Evolutionary conservation across 2,797 vertebrate genomes (phyloP).

Genomic region (Nasua narica): DNA sequence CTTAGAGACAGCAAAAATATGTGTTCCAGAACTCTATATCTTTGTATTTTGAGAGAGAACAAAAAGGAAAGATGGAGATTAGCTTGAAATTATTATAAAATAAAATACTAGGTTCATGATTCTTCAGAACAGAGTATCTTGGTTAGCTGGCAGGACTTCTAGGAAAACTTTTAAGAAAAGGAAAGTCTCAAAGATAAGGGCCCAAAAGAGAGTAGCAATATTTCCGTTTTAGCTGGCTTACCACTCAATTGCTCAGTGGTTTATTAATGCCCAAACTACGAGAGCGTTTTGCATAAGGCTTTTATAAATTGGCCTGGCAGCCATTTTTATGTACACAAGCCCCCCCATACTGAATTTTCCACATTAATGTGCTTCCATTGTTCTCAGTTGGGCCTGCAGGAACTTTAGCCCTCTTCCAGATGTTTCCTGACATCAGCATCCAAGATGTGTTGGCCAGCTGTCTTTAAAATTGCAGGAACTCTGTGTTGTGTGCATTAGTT

Average conservation of each 20-base stretch:
- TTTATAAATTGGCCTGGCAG: conserved; percentile 15
- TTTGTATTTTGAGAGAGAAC: neutral
- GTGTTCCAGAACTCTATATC: neutral
- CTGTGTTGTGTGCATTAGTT: conserved; percentile 59
- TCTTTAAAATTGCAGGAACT: conserved; percentile 61
- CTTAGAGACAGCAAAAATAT: neutral
- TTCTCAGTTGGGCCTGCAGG: conserved; percentile 50
- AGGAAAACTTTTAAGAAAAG: neutral
- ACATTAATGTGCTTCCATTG: conserved; percentile 64
- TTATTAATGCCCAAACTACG: neutral
- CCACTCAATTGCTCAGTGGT: neutral
- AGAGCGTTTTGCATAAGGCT: neutral
- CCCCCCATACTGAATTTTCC: conserved; percentile 43
- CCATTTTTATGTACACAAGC: conserved; percentile 44
- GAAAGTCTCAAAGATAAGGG: neutral
- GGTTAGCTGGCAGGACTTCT: neutral
- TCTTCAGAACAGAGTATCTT: neutral
- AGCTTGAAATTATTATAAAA: neutral
- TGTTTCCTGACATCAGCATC: conserved; percentile 65
- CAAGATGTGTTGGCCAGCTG: conserved; percentile 59
- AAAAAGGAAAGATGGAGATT: neutral
- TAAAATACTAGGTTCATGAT: neutral
- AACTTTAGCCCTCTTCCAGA: conserved; percentile 63
- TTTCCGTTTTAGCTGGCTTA: neutral
- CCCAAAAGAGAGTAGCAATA: neutral